These are phyloP conservation scores for Ennomos quercinarius DNA, from an alignment of 2,888 invertebrate species.

Conservation along the genomic window DNA sequence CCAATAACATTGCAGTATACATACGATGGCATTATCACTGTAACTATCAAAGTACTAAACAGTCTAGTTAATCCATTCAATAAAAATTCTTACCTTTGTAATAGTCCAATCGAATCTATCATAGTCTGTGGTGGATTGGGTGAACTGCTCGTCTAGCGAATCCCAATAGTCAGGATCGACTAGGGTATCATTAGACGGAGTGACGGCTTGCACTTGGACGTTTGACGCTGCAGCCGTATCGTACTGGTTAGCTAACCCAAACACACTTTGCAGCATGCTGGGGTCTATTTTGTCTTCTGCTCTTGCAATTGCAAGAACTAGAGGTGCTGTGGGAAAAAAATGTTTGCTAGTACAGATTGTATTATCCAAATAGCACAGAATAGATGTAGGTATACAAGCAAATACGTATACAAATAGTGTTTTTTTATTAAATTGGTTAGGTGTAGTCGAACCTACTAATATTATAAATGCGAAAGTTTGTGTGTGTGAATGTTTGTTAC, in stretches of 20 bases:
- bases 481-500: too few species aligned
- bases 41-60: too few species aligned
- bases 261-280: slow-evolving; percentile 54
- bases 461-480: too few species aligned
- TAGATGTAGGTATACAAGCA: too few species aligned
- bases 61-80: too few species aligned
- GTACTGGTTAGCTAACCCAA: slow-evolving; percentile 47
- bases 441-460: too few species aligned
- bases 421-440: too few species aligned
- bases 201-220: slow-evolving; percentile 55
- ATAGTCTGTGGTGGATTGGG: slow-evolving; percentile 63
- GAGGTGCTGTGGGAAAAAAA: slow-evolving; percentile 45
- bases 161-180: slow-evolving; percentile 63
- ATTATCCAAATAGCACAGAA: slow-evolving; percentile 6
- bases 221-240: slow-evolving; percentile 22
- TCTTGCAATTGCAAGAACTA: slow-evolving; percentile 44
- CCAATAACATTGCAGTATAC: too few species aligned
- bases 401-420: too few species aligned
- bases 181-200: slow-evolving; percentile 51
- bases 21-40: too few species aligned
- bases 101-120: slow-evolving; percentile 89
- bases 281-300: slow-evolving; percentile 46
- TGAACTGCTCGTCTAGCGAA: slow-evolving; percentile 48
- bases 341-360: background rate
- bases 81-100: slow-evolving; percentile 79